Evolutionary conservation across 2,888 invertebrate genomes (phyloP), one percentile per base, ranked within the genome.

Genomic region (Mylabris sibirica): DNA sequence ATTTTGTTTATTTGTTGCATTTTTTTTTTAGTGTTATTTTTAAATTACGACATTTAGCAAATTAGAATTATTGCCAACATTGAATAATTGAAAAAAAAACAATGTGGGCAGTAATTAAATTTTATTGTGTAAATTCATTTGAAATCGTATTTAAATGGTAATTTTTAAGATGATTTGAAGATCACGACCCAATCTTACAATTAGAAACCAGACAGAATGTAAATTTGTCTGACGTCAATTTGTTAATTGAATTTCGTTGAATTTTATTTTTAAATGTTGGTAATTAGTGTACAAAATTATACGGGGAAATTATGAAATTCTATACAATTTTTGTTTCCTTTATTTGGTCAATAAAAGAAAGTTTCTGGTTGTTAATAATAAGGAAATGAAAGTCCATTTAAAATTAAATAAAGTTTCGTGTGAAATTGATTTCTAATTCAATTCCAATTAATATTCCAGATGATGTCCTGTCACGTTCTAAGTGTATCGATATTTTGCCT

Each of bases 401-500:
- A 11, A 22, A 9, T 57, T 8, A 0, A 3, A 12, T 8, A 0
- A 3, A 12, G 2, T 24, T 57, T 57, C 4, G 6, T 57, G 12
- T 9, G 14, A 1, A 12, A 22, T 53, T 57, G 8, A 30, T 30
- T 30, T 30, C 30, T 30, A 30, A 30, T 30, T 30, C 0, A 8
- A 8, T 30, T 30, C 30, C 5, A 30, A 30, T 30, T 30, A n/a
- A n/a, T n/a, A n/a, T 57, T 57, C 24, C 57, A 57, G 61, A 63
- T 61, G 22, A 85, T 85, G 90, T 88, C 89, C 73, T 87, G 90
- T 76, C 90, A 90, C 79, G 87, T 94, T 68, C 90, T 94, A 76
- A 91, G 93, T 14, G 93, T 93, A n/a, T 93, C 94, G 81, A 91
- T 94, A 84, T 92, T 94, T 77, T 94, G 94, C 80, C 87, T 94